Conservation (phyloP, 2,797 vertebrate species). For the Acrossocheilus wenchowensis region DNA sequence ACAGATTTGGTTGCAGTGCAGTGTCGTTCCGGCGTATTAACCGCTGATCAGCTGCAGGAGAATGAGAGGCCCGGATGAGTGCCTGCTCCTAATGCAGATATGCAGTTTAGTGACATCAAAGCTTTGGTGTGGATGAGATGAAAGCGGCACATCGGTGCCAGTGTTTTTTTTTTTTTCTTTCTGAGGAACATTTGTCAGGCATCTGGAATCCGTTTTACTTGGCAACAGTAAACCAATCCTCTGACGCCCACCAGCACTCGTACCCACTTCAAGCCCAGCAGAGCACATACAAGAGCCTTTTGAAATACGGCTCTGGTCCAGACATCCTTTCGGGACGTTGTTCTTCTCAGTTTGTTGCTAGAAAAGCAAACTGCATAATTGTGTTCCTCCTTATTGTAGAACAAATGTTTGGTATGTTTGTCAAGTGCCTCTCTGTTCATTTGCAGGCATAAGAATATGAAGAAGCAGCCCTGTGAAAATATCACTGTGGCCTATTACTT, state of each 20-base stretch:
- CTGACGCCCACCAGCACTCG: slow-evolving; percentile 21
- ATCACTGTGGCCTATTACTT: slow-evolving; percentile 97
- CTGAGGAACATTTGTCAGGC: slow-evolving; percentile 13
- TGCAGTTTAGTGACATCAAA: slow-evolving; percentile 55
- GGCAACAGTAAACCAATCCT: slow-evolving; percentile 11
- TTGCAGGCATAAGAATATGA: slow-evolving; percentile 85
- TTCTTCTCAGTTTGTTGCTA: slow-evolving; percentile 5
- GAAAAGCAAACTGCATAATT: not conserved
- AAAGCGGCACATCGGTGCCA: slow-evolving; percentile 54
- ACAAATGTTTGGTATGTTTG: slow-evolving; percentile 22
- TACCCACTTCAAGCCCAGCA: slow-evolving; percentile 23
- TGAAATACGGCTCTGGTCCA: not conserved
- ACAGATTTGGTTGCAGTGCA: slow-evolving; percentile 9
- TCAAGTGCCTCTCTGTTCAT: not conserved
- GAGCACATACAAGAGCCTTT: not conserved
- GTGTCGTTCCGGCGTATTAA: not conserved
- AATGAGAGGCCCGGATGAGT: not conserved
- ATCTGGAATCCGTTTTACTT: slow-evolving; percentile 28
- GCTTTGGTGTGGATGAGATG: slow-evolving; percentile 58
- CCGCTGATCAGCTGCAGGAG: not conserved
- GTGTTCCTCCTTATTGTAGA: not conserved
- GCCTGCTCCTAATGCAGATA: slow-evolving; percentile 52
- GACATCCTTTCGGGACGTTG: not conserved
- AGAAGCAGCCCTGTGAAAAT: slow-evolving; percentile 86
- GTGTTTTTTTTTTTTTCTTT: slow-evolving; percentile 9